Conservation (phyloP, 1,140 invertebrate genomes). For the Aphaenogaster ashmeadi region DNA sequence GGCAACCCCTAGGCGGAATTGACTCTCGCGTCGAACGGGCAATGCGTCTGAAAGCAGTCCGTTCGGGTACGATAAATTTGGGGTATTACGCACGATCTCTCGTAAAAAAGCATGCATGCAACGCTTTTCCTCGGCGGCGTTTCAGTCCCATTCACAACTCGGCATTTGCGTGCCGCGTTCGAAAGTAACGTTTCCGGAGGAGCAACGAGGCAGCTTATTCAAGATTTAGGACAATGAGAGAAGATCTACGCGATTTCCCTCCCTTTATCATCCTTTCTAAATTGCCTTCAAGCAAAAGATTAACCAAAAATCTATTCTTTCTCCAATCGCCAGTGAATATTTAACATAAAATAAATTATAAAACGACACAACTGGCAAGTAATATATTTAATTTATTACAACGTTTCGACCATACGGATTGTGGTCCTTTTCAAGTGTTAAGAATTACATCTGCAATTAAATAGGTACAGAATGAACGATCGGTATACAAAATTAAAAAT, state of each 20-base stretch:
- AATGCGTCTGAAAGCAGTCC: conserved; percentile 55
- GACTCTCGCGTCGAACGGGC: conserved; percentile 75
- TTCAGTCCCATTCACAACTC: conserved; percentile 55
- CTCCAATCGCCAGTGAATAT: too few relatives aligned
- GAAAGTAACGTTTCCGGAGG: conserved; percentile 52
- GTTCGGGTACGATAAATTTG: conserved; percentile 57
- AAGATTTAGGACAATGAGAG: conserved; percentile 8
- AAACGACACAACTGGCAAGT: too few relatives aligned
- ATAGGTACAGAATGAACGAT: too few relatives aligned
- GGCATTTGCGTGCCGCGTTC: conserved; percentile 7
- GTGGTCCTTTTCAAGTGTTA: too few relatives aligned
- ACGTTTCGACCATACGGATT: too few relatives aligned
- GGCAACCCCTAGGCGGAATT: conserved; percentile 75
- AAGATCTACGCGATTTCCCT: background rate
- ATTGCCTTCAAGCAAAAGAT: background rate
- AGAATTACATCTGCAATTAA: too few relatives aligned
- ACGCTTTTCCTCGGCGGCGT: conserved; percentile 34
- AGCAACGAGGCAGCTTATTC: conserved; percentile 8
- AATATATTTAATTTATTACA: too few relatives aligned
- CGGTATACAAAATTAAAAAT: too few relatives aligned
- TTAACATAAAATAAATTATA: too few relatives aligned
- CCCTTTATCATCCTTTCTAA: background rate
- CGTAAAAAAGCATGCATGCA: conserved; percentile 34
- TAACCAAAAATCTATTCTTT: background rate
- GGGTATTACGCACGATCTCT: conserved; percentile 43